phyloP scores from a whole-genome alignment of 1,140 invertebrate species.

The Listronotus oregonensis region DNA sequence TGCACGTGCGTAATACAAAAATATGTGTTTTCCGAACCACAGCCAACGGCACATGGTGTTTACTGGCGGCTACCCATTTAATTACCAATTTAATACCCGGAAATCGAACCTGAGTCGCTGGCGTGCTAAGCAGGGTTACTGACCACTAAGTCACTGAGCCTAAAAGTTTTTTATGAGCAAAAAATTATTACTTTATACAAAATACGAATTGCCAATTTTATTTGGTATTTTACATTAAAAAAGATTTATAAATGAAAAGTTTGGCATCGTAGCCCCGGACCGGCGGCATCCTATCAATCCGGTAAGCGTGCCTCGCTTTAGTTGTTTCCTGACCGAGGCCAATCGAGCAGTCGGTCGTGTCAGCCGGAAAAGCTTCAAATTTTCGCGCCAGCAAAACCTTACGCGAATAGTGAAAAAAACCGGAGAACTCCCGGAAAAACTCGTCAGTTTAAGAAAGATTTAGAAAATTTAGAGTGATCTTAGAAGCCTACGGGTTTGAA shows the following conservation, averaged over 20 bases:
- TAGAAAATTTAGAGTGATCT: constrained; percentile 16
- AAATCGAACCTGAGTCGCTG: too few species aligned
- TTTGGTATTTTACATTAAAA: too few species aligned
- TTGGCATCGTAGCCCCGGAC: constrained; percentile 20
- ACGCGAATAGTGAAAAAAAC: constrained; percentile 31
- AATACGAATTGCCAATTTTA: too few species aligned
- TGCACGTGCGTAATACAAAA: too few species aligned
- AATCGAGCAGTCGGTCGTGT: constrained; percentile 24
- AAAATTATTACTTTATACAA: too few species aligned
- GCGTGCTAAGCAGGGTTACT: too few species aligned
- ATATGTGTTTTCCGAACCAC: too few species aligned
- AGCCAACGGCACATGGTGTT: background rate
- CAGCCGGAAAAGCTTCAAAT: constrained; percentile 24
- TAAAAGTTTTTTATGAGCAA: too few species aligned
- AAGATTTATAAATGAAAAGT: background rate
- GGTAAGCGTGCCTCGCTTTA: constrained; percentile 19
- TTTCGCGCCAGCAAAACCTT: constrained; percentile 26
- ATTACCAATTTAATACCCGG: background rate
- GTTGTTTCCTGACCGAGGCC: constrained; percentile 30
- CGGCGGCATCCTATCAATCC: constrained; percentile 16
- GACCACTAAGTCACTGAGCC: too few species aligned
- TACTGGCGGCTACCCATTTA: too few species aligned
- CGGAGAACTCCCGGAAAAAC: constrained; percentile 9
- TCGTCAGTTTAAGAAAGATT: background rate
- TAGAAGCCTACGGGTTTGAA: constrained; percentile 13